Percentiles rank a stretch among this genome's conserved stretches.
Evolutionary conservation across 2,888 invertebrate species (phyloP).

Genomic region (Tipula unca): DNA sequence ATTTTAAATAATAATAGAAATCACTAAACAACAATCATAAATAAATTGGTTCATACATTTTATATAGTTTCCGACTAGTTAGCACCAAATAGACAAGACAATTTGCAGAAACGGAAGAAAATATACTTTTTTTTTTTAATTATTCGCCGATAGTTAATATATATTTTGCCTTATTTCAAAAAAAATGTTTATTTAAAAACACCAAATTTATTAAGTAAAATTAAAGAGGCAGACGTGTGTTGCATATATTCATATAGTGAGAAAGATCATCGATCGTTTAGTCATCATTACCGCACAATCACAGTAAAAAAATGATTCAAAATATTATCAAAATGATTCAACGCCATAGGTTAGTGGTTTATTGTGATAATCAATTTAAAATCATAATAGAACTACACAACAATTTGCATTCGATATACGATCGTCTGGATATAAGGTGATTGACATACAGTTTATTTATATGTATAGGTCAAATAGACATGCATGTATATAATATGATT

Average conservation of each 20-base stretch:
- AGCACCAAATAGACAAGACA: background rate
- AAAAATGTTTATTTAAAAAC: background rate
- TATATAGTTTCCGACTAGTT: background rate
- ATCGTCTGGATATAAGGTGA: too few relatives aligned
- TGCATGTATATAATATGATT: background rate
- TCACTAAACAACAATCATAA: background rate
- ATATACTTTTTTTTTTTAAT: background rate
- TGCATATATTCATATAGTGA: background rate
- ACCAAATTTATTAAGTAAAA: background rate
- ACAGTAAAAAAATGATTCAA: background rate
- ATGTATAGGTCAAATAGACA: background rate
- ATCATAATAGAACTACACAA: too few relatives aligned
- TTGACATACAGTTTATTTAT: background rate
- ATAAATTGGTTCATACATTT: background rate
- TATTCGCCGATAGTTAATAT: background rate
- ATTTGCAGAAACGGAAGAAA: background rate
- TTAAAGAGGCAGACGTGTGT: background rate
- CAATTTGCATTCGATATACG: background rate
- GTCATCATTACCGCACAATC: background rate
- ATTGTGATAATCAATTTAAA: background rate
- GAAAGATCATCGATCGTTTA: background rate
- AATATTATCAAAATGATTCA: background rate
- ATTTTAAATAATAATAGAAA: too few relatives aligned
- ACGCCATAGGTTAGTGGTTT: background rate
- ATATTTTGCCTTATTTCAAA: background rate